Conservation (phyloP, 2,888 invertebrate genomes). For the Deilephila porcellus region DNA sequence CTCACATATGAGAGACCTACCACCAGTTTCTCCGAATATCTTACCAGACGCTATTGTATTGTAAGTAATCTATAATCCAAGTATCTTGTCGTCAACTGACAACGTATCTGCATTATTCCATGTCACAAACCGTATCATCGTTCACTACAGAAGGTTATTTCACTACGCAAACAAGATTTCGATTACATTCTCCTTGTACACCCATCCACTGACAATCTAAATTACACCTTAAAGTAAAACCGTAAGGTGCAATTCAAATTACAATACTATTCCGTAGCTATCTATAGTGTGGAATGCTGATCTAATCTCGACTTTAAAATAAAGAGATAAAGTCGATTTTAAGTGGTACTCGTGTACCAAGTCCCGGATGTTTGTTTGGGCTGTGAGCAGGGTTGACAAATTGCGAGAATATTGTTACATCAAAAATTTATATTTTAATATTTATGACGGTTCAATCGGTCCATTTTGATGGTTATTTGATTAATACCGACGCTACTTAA, state of each 20-base stretch:
- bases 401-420: slow-evolving; percentile 5
- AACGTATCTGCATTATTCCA: slow-evolving; percentile 16
- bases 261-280: neutral
- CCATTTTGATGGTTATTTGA: no score
- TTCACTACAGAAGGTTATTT: slow-evolving; percentile 26
- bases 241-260: neutral
- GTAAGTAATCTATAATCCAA: slow-evolving; percentile 33
- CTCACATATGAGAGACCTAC: neutral
- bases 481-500: no score
- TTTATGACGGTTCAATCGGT: neutral
- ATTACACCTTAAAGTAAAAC: neutral
- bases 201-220: neutral
- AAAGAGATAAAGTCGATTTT: neutral
- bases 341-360: neutral
- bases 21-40: no score
- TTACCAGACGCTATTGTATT: neutral
- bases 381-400: slow-evolving; percentile 11
- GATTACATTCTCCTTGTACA: slow-evolving; percentile 11
- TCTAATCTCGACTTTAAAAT: neutral
- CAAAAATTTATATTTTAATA: no score
- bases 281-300: neutral
- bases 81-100: neutral
- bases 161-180: slow-evolving; percentile 22
- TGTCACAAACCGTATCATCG: slow-evolving; percentile 21
- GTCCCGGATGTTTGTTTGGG: slow-evolving; percentile 8